Evolutionary conservation across 2,888 invertebrate genomes (phyloP), one percentile per base, ranked within the genome.

Genomic region (Perithous albicinctus): DNA sequence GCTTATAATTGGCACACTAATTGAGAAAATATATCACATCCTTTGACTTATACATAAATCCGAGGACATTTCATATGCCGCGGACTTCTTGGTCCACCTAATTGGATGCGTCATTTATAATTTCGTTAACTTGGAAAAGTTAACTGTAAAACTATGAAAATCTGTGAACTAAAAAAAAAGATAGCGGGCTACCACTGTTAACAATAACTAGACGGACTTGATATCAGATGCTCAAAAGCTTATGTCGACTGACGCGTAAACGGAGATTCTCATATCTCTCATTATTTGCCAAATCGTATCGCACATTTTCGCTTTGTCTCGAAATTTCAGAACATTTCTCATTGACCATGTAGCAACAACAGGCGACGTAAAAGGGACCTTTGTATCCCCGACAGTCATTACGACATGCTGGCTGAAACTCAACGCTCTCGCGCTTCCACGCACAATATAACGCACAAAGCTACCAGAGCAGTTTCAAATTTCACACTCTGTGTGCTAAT

Each of bases 351-450:
- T 51, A 56, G 10, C 38, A 20, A 43, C n/a, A 2, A 18, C 59
- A 38, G 20, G 51, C 48, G 63, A n/a, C 20, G 41, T 70, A 32
- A 72, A 54, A 77, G 15, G 56, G 63, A 77, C 73, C 73, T 69
- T 59, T 74, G 73, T 74, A 69, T 74, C 54, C 32, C 29, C 32
- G 78, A 69, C 67, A 46, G 67, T 78, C 77, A 74, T 81, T 81
- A 74, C 69, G 77, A 74, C 26, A 38, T 54, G 56, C 69, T 35
- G 43, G 29, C 46, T 54, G 38, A 56, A 77, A 80, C 63, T 74
- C 67, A n/a, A 46, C 35, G 2, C 72, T 18, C 46, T 18, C 43
- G 51, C 73, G 61, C 46, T 73, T 46, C 46, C 72, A 54, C 63
- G 73, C 51, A 67, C 46, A 48, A 66, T 61, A 51, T 61, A 59